Percentiles rank a stretch among this genome's conserved stretches.
phyloP scores from a whole-genome alignment of 1,140 invertebrate genomes.

The Tetramorium simillimum region DNA sequence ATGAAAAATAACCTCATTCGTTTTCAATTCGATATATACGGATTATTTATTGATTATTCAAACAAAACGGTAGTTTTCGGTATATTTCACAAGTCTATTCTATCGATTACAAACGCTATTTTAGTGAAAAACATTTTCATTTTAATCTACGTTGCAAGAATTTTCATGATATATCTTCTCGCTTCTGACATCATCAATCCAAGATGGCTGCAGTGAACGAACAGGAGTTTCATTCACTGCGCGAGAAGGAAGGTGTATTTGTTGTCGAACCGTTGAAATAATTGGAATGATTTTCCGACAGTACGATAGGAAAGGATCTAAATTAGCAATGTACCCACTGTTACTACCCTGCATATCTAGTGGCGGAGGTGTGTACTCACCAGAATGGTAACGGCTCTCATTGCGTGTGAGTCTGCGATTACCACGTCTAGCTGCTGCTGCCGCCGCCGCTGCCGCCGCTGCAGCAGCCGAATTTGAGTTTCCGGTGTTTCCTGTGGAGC shows the following conservation, averaged over 20 bases:
- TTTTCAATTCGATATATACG: no score
- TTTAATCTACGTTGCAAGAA: no score
- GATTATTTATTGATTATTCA: no score
- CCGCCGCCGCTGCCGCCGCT: conserved; percentile 37
- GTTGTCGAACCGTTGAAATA: not conserved
- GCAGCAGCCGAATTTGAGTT: conserved; percentile 83
- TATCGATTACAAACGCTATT: no score
- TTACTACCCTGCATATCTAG: not conserved
- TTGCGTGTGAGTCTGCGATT: conserved; percentile 96
- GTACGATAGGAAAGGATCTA: not conserved
- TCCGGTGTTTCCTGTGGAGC: conserved; percentile 85
- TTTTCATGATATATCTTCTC: no score
- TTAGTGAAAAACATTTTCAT: no score
- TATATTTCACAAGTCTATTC: no score
- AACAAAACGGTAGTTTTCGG: no score
- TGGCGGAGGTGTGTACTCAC: conserved; percentile 87
- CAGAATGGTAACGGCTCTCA: conserved; percentile 98
- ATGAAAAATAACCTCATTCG: no score
- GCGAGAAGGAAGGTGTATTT: not conserved
- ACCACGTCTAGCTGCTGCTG: conserved; percentile 88
- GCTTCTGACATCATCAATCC: no score
- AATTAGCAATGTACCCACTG: not conserved
- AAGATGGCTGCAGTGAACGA: no score
- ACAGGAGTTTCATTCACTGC: not conserved
- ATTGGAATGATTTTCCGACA: not conserved